Percentiles rank a stretch among this genome's conserved stretches.
phyloP scores from a whole-genome alignment of 1,140 invertebrate species.

The Microplitis mediator region DNA sequence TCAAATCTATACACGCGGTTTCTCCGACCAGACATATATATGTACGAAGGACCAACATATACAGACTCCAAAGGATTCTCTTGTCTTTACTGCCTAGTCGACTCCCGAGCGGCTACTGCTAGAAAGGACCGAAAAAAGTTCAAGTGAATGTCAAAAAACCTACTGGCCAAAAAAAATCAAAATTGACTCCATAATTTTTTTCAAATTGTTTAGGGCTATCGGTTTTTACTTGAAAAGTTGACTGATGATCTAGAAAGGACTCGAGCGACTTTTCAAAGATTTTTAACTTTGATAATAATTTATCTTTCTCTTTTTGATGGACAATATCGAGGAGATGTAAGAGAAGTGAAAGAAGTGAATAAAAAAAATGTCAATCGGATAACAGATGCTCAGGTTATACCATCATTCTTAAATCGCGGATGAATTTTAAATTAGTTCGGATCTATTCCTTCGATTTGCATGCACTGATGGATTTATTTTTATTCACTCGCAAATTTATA shows the following conservation, averaged over 20 bases:
- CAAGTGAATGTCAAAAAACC: background rate
- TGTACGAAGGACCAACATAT: conserved; percentile 38
- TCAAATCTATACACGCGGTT: conserved; percentile 46
- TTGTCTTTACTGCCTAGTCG: conserved; percentile 37
- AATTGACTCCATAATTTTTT: no score
- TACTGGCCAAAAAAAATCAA: background rate
- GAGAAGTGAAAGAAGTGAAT: conserved; percentile 13
- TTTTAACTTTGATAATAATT: no score
- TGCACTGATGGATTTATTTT: conserved; percentile 27
- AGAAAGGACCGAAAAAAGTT: conserved; percentile 33
- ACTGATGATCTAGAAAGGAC: no score
- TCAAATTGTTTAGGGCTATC: background rate
- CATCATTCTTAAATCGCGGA: conserved; percentile 16
- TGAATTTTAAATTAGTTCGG: conserved; percentile 29
- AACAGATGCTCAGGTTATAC: conserved; percentile 8
- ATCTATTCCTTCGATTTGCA: conserved; percentile 24
- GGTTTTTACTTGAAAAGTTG: no score
- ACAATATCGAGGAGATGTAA: background rate
- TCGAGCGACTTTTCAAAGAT: no score
- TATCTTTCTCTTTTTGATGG: background rate
- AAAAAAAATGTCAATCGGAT: conserved; percentile 10
- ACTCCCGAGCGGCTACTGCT: conserved; percentile 50
- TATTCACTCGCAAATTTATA: conserved; percentile 12
- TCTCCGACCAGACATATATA: conserved; percentile 7
- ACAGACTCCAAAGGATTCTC: conserved; percentile 44